These are phyloP conservation scores for Gallirallus australis DNA, from an alignment of 2,797 vertebrate genomes.

Conservation along the genomic window DNA sequence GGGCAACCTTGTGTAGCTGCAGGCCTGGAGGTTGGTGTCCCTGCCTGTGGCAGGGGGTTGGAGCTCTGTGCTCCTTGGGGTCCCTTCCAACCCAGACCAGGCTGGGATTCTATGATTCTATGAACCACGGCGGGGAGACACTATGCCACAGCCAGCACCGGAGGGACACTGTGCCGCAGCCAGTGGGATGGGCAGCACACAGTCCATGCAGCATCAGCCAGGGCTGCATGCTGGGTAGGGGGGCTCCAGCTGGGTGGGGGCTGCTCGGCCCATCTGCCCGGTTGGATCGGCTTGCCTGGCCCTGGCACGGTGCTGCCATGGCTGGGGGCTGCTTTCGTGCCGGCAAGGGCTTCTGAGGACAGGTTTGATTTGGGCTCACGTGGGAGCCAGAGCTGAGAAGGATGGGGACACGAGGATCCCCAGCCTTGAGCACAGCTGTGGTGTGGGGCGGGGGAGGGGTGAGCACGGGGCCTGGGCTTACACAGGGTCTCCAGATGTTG, in stretches of 20 bases:
- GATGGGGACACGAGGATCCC: background rate
- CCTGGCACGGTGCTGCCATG: accelerated
- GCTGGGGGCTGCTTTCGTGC: background rate
- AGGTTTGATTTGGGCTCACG: background rate
- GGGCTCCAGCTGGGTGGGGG: accelerated
- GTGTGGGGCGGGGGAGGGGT: accelerated
- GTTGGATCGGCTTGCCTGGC: accelerated
- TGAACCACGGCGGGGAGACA: accelerated
- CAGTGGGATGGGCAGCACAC: accelerated
- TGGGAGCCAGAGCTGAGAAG: background rate
- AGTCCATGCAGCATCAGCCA: accelerated
- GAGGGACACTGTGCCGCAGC: accelerated
- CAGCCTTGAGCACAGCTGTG: accelerated
- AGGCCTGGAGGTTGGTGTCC: too few species aligned
- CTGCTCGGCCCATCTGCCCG: background rate
- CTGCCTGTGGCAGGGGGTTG: too few species aligned
- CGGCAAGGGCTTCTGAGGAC: background rate
- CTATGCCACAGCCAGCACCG: accelerated
- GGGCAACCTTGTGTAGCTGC: too few species aligned
- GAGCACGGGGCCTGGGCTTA: background rate
- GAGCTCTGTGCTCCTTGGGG: too few species aligned
- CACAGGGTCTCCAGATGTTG: background rate
- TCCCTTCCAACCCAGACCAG: too few species aligned
- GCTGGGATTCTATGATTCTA: too few species aligned
- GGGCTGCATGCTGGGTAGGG: background rate